Base-by-base conservation (phyloP, 2,797 vertebrate genomes). In the Scolopax rusticola region DNA sequence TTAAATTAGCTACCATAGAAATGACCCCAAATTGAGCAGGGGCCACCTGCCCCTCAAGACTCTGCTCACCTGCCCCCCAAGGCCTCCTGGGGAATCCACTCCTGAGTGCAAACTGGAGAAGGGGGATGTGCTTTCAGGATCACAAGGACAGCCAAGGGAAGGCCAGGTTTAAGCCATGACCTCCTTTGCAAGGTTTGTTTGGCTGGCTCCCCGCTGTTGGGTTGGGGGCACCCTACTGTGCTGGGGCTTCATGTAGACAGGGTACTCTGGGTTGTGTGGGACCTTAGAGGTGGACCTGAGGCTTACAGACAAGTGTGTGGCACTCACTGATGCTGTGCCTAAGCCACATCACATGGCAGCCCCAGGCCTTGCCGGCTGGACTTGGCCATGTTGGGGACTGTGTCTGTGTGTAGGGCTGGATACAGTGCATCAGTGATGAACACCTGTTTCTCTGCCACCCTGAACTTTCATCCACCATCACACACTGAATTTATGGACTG, bases 341-440 rank as follows among this genome's bases (percentile, higher is more conserved):
- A 50, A 51, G 47, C 45, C 47, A 28, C 17, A 10, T 8, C 2
- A 5, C 15, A 10, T 2, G 6, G 53, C 25, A 41, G 60, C 15
- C 30, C 18, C 23, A 14, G 51, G 82, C 15, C 53, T 67, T 51
- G 36, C 15, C 1, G 2, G 14, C 38, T 45, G 45, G 23, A 14
- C 45, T 51, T 68, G n/a, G 38, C 21, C 2, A 1, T 38, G 51
- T n/a, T 43, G 45, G 38, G 36, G 12, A 4, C 28, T 25, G n/a
- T 10, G 30, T 40, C 23, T 59, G 28, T 51, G 38, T 2, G 3
- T 15, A n/a, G 1, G 1, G n/a, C 28, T 59, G 60, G 68, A 30
- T 50, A 16, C n/a, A 8, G 53, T 0, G 3, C 5, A 11, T 9
- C 1, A 8, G 28, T 1, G 1, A 30, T 30, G 24, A n/a, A 59